Conservation (phyloP, 2,797 vertebrate genomes). For the Psittacula derbiana region DNA sequence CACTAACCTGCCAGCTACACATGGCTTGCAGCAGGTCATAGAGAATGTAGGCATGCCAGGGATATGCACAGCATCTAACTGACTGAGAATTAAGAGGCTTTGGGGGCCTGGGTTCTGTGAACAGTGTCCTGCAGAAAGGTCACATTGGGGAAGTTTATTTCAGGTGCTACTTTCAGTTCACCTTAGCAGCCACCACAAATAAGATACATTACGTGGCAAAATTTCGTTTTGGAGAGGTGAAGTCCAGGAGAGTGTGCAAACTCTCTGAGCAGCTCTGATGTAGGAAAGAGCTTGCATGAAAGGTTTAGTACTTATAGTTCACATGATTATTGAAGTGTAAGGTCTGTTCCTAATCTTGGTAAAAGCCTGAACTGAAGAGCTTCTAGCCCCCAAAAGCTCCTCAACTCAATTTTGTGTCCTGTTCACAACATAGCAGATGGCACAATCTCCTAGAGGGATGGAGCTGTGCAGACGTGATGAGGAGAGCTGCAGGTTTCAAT, state of each 20-base stretch:
- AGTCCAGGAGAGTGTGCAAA: neutral
- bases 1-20: neutral
- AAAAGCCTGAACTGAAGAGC: neutral
- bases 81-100: neutral
- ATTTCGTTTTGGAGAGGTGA: neutral
- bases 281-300: neutral
- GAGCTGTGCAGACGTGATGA: neutral
- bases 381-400: neutral
- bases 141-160: neutral
- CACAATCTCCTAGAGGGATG: neutral
- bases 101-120: neutral
- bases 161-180: neutral
- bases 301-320: neutral
- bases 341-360: neutral
- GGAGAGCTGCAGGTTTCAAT: slow-evolving; percentile 34
- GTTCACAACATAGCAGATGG: neutral
- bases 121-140: neutral
- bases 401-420: neutral
- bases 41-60: neutral
- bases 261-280: neutral
- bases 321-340: neutral
- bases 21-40: neutral
- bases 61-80: neutral
- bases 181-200: neutral
- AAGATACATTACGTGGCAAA: neutral